Conservation (phyloP, 2,113 vertebrate species). For the Taxidea taxus region DNA sequence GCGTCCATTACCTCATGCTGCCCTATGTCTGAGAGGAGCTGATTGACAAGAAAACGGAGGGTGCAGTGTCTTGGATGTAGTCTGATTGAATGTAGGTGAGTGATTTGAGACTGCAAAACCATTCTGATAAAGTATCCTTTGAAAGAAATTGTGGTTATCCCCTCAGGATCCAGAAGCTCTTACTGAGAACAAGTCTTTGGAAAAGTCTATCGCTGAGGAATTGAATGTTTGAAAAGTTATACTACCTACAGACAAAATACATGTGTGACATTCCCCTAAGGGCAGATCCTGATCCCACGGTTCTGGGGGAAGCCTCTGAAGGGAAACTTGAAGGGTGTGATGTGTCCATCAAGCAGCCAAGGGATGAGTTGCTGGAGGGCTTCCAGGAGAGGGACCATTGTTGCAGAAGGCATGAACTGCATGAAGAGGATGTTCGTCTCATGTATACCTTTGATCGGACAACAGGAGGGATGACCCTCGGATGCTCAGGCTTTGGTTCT, state of each 20-base stretch:
- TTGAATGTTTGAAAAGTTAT: constrained; percentile 94
- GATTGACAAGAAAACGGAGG: constrained; percentile 95
- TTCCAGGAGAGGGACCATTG: constrained; percentile 93
- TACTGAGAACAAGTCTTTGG: constrained; percentile 90
- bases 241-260: constrained; percentile 91
- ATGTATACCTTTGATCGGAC: constrained; percentile 93
- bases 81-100: constrained; percentile 95
- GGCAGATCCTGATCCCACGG: constrained; percentile 97
- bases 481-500: constrained; percentile 95
- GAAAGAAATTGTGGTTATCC: constrained; percentile 96
- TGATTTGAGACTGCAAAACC: constrained; percentile 95
- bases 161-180: constrained; percentile 94
- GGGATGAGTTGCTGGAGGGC: constrained; percentile 88
- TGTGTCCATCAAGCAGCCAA: constrained; percentile 92
- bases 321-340: constrained; percentile 70
- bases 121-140: constrained; percentile 97
- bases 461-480: constrained; percentile 82
- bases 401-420: constrained; percentile 93
- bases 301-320: constrained; percentile 96
- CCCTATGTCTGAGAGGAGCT: constrained; percentile 91
- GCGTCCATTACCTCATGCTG: constrained; percentile 98
- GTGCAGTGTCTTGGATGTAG: constrained; percentile 93
- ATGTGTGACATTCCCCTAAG: constrained; percentile 91
- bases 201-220: constrained; percentile 97
- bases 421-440: constrained; percentile 93